Conservation (phyloP, 2,888 invertebrate species). For the Acronicta alni region DNA sequence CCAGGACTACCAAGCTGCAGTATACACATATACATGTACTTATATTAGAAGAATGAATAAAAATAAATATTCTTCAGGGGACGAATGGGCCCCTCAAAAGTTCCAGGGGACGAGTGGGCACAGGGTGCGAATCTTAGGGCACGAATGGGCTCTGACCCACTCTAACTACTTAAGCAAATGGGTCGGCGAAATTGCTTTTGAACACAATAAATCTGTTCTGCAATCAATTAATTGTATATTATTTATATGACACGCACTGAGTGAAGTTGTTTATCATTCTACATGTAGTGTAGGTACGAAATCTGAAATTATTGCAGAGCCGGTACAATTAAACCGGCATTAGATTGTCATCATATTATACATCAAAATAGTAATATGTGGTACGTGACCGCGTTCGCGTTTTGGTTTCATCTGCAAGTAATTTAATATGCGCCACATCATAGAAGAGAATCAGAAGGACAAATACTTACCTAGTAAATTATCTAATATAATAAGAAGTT, state of each 20-base stretch:
- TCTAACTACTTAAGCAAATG: not conserved
- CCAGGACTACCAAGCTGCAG: too few species aligned
- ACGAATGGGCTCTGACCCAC: too few species aligned
- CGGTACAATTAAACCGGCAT: not conserved
- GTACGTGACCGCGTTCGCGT: conserved; percentile 6
- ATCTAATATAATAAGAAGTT: not conserved
- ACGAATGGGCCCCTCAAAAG: too few species aligned
- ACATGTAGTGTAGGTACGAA: not conserved
- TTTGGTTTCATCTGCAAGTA: conserved; percentile 3
- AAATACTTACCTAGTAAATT: not conserved
- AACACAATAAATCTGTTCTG: not conserved
- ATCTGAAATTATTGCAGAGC: not conserved
- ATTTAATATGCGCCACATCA: conserved; percentile 2
- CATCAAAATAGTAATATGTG: conserved; percentile 2
- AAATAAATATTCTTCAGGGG: too few species aligned
- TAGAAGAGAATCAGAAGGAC: not conserved
- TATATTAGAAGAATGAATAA: too few species aligned
- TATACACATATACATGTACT: too few species aligned
- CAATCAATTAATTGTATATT: not conserved
- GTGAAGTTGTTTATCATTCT: not conserved
- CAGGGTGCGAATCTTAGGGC: too few species aligned
- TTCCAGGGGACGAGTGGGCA: too few species aligned
- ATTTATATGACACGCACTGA: not conserved
- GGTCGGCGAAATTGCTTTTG: not conserved
- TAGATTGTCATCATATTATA: not conserved